Evolutionary conservation across 1,140 invertebrate species (phyloP), one percentile per base, ranked within the genome.

Genomic region (Halictus rubicundus): DNA sequence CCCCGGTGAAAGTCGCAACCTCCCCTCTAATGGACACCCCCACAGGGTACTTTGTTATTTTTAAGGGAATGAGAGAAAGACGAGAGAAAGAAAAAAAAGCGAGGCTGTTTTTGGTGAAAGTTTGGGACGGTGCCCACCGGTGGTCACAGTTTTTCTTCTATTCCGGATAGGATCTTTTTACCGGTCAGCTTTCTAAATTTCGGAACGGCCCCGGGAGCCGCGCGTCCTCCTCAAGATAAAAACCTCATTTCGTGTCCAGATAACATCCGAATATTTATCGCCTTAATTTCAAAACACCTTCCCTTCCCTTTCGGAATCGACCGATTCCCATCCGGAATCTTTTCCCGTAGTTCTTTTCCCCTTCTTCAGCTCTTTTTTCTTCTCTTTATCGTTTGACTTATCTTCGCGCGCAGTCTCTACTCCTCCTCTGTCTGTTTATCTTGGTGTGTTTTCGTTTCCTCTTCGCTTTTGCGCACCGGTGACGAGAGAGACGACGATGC

Each of bases 1-100:
- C 27, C n/a, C 27, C 65, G 83, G 90, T 86, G 90, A 92, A 92
- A 92, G 91, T 89, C 80, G 77, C 54, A 9, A n/a, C 49, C 42
- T 74, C 12, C 37, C 42, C 87, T 21, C 70, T 78, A 27, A 12
- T 57, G n/a, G 39, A 6, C 1, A 16, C 76, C 68, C 25, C 6
- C 3, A 16, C 3, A 14, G n/a, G 6, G 14, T 37, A 59, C 46
- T 71, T 77, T 65, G 61, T 68, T 78, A 78, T 82, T 85, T 87
- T 83, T 73, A 25, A 9, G 49, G 19, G 75, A 46, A 57, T 63
- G 46, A 87, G 32, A 32, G 32, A 32, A 32, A 32, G 32, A 32
- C 32, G 32, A 82, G 84, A 82, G 71, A 3, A 57, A 69, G 46
- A 80, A 82, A 81, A 75, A 2, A 32, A 14, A 49, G 25, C 54